These are phyloP conservation scores for Lacanobia wlatinum DNA, from an alignment of 2,888 invertebrate species.

Conservation along the genomic window DNA sequence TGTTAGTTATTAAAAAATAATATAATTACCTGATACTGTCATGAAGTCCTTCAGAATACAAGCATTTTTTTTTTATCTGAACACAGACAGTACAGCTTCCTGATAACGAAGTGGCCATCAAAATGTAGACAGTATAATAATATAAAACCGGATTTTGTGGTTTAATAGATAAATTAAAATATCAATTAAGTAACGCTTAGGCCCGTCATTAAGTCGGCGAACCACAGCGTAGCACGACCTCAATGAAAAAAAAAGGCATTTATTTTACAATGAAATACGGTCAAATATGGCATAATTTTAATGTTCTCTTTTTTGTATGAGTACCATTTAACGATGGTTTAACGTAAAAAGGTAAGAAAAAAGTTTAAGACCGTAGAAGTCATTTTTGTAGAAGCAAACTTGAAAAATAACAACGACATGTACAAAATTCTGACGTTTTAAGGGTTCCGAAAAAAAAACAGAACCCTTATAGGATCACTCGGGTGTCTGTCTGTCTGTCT, in stretches of 20 bases:
- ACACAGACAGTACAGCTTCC: conserved; percentile 2
- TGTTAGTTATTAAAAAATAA: no score
- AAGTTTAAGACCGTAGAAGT: no score
- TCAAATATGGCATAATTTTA: background rate
- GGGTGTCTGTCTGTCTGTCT: no score
- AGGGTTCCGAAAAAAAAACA: no score
- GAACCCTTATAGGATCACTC: no score
- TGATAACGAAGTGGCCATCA: conserved; percentile 21
- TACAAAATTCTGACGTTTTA: conserved; percentile 17
- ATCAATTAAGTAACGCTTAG: conserved; percentile 32
- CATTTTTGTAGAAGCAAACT: conserved; percentile 1
- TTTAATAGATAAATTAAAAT: conserved; percentile 27
- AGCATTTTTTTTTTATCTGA: background rate
- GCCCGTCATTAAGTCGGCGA: conserved; percentile 7
- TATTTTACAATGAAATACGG: background rate
- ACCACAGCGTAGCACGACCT: background rate
- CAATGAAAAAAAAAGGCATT: background rate
- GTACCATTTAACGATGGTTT: no score
- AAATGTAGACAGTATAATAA: conserved; percentile 5
- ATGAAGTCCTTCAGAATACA: background rate
- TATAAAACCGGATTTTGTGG: conserved; percentile 42
- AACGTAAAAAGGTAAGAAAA: background rate
- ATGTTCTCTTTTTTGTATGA: background rate
- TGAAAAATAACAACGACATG: conserved; percentile 8
- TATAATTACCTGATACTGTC: no score